Evolutionary conservation across 2,113 vertebrate genomes (phyloP).

Genomic region (Caloenas nicobarica): DNA sequence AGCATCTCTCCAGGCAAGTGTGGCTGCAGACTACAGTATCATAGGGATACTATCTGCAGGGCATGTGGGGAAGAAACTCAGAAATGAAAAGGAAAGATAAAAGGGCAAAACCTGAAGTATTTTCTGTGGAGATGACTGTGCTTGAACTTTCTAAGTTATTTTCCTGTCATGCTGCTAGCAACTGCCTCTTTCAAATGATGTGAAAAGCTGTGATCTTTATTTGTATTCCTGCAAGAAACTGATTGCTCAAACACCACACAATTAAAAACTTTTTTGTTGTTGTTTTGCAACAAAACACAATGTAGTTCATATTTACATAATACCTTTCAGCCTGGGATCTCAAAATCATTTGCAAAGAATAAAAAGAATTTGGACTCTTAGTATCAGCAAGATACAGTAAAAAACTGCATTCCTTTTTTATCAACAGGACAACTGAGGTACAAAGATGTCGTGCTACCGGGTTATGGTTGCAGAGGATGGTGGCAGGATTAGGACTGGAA

Average conservation of each 20-base stretch:
- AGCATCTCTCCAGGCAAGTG: not conserved
- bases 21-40: not conserved
- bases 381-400: not conserved
- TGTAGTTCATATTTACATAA: not conserved
- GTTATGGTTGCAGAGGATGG: not conserved
- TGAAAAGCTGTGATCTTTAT: slow-evolving; percentile 33
- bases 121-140: not conserved
- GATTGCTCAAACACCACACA: not conserved
- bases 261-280: not conserved
- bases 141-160: not conserved
- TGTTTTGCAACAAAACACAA: not conserved
- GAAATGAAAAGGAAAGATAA: slow-evolving; percentile 14
- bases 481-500: not conserved
- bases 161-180: slow-evolving; percentile 1
- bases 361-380: not conserved
- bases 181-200: not conserved
- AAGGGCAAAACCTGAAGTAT: not conserved
- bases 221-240: not conserved
- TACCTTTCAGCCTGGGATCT: not conserved
- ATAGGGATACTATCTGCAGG: not conserved
- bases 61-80: not conserved
- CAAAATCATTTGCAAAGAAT: not conserved
- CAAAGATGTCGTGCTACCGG: fast-evolving
- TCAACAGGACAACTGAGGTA: not conserved
- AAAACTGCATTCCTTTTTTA: not conserved